These are phyloP conservation scores for Drosophila paucipuncta DNA, from an alignment of 2,888 invertebrate genomes.

Conservation along the genomic window DNA sequence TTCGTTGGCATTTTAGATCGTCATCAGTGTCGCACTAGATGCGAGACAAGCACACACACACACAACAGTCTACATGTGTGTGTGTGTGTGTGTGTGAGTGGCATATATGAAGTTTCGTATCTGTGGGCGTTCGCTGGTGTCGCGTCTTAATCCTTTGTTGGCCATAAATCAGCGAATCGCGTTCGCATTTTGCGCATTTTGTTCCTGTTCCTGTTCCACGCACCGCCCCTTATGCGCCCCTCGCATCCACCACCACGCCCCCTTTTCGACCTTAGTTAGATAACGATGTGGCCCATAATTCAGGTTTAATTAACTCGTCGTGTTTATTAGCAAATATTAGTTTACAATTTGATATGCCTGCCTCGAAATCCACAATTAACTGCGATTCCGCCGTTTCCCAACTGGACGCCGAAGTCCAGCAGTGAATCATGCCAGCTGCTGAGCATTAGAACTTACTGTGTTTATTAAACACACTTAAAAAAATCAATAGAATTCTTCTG, in stretches of 20 bases:
- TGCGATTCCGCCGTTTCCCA: constrained; percentile 26
- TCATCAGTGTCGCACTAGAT: constrained; percentile 63
- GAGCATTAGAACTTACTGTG: too few relatives aligned
- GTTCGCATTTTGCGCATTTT: constrained; percentile 63
- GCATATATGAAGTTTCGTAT: constrained; percentile 51
- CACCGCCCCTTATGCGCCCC: too few relatives aligned
- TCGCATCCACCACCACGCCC: rapidly evolving
- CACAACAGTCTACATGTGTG: constrained; percentile 2
- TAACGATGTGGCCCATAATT: constrained; percentile 76
- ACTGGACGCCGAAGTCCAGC: not conserved
- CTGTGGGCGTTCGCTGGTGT: constrained; percentile 47
- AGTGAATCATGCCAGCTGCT: not conserved
- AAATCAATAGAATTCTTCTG: not conserved
- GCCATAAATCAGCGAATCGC: constrained; percentile 82
- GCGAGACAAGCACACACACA: constrained; percentile 26
- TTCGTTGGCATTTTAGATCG: constrained; percentile 67
- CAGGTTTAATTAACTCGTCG: constrained; percentile 82
- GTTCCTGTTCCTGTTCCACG: constrained; percentile 56
- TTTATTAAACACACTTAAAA: not conserved
- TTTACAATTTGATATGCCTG: constrained; percentile 77
- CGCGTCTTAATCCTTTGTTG: constrained; percentile 79
- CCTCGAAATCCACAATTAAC: constrained; percentile 52
- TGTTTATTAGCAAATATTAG: constrained; percentile 84
- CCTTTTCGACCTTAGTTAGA: constrained; percentile 31
- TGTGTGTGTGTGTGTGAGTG: constrained; percentile 32